Percentiles rank a stretch among this genome's conserved stretches.
Conservation (phyloP, 2,113 vertebrate species). For the Lanius ludovicianus region DNA sequence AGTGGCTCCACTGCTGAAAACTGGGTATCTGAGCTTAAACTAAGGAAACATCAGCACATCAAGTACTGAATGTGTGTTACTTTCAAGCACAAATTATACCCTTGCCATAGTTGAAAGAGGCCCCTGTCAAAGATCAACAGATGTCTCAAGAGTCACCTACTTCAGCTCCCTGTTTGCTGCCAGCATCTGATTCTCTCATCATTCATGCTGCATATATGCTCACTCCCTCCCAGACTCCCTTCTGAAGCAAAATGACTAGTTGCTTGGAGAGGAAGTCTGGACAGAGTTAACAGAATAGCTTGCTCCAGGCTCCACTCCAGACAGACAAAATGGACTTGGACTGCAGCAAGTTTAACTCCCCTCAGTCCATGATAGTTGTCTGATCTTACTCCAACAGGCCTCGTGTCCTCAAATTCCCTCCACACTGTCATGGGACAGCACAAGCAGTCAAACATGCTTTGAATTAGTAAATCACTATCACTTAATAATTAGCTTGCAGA, state of each 20-base stretch:
- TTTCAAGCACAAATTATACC: not conserved
- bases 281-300: conserved; percentile 24
- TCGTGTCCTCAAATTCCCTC: conserved; percentile 33
- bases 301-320: conserved; percentile 46
- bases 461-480: not conserved
- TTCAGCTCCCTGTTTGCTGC: not conserved
- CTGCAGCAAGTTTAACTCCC: conserved; percentile 34
- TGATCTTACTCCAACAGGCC: not conserved
- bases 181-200: conserved; percentile 26
- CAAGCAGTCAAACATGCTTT: not conserved
- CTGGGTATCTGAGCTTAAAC: not conserved
- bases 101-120: not conserved
- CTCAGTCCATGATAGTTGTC: not conserved
- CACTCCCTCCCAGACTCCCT: not conserved
- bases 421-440: not conserved
- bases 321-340: conserved; percentile 26
- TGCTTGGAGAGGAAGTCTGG: conserved; percentile 48
- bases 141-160: not conserved
- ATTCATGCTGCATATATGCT: conserved; percentile 2
- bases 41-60: not conserved
- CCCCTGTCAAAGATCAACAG: not conserved
- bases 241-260: conserved; percentile 20
- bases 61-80: not conserved
- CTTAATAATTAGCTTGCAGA: not conserved
- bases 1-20: not conserved